These are phyloP conservation scores for Aelia acuminata DNA, from an alignment of 2,888 invertebrate genomes.

Conservation along the genomic window DNA sequence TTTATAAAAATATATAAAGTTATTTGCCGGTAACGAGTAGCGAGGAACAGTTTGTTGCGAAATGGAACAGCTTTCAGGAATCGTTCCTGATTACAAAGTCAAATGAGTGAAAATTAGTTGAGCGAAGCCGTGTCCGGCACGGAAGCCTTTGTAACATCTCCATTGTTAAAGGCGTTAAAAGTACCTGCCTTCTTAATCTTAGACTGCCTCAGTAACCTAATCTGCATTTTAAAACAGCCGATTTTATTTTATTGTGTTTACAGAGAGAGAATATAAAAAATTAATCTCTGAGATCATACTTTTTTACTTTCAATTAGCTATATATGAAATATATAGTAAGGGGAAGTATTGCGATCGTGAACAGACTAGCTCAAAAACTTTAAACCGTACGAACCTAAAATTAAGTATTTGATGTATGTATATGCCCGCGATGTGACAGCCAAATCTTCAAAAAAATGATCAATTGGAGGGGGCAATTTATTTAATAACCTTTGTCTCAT, in stretches of 20 bases:
- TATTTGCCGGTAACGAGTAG: background rate
- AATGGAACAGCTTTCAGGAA: background rate
- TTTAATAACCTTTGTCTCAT: too few relatives aligned
- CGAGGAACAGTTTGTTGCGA: background rate
- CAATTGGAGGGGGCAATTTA: too few relatives aligned
- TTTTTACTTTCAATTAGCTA: too few relatives aligned
- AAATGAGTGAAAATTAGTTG: conserved; percentile 31
- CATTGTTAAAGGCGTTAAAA: background rate
- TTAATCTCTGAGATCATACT: too few relatives aligned
- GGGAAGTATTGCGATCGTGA: too few relatives aligned
- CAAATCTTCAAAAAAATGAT: too few relatives aligned
- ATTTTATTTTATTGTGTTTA: background rate
- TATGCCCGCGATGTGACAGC: too few relatives aligned
- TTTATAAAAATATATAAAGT: too few relatives aligned
- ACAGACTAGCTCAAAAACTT: too few relatives aligned
- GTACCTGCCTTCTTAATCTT: background rate
- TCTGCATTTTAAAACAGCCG: background rate
- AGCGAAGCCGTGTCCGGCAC: conserved; percentile 16
- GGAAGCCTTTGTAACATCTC: background rate
- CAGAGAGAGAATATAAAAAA: background rate
- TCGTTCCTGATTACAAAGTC: conserved; percentile 13
- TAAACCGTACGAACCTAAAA: too few relatives aligned
- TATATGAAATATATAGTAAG: too few relatives aligned
- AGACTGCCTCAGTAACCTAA: background rate
- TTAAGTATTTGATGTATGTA: too few relatives aligned